phyloP scores from a whole-genome alignment of 2,113 vertebrate species.

The Microcebus murinus region DNA sequence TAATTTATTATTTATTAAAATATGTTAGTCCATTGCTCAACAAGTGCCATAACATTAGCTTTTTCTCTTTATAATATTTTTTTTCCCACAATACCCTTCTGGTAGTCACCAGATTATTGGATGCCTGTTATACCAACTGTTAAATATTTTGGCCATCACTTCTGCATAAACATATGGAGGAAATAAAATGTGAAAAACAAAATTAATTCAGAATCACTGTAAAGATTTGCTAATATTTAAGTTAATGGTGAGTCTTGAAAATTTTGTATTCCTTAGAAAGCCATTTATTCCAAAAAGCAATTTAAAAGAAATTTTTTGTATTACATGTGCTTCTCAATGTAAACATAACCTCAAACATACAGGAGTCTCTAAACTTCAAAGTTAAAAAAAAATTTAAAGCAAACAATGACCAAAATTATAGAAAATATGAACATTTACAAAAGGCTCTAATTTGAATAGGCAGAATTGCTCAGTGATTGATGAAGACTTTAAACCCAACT shows the following conservation, averaged over 20 bases:
- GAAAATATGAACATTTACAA: not conserved
- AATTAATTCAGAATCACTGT: conserved; percentile 59
- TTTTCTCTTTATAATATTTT: conserved; percentile 66
- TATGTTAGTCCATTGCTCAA: conserved; percentile 66
- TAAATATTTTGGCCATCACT: conserved; percentile 39
- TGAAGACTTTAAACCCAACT: not conserved
- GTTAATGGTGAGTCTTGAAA: not conserved
- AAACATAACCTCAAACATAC: not conserved
- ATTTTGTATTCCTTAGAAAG: not conserved
- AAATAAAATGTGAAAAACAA: conserved; percentile 69
- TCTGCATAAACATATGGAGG: conserved; percentile 60
- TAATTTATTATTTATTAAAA: conserved; percentile 64
- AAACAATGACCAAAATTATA: not conserved
- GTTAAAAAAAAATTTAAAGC: not conserved
- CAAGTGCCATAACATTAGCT: conserved; percentile 61
- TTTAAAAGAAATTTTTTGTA: not conserved
- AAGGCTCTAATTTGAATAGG: not conserved
- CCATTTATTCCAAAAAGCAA: not conserved
- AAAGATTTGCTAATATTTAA: conserved; percentile 60
- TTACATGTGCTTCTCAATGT: not conserved
- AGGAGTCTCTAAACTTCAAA: not conserved
- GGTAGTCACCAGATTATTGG: not conserved
- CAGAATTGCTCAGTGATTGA: not conserved
- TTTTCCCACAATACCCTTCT: not conserved
- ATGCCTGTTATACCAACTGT: not conserved